These are phyloP conservation scores for human (Homo sapiens) DNA, from an alignment of 2,113 vertebrate genomes.

Conservation along the genomic window DNA sequence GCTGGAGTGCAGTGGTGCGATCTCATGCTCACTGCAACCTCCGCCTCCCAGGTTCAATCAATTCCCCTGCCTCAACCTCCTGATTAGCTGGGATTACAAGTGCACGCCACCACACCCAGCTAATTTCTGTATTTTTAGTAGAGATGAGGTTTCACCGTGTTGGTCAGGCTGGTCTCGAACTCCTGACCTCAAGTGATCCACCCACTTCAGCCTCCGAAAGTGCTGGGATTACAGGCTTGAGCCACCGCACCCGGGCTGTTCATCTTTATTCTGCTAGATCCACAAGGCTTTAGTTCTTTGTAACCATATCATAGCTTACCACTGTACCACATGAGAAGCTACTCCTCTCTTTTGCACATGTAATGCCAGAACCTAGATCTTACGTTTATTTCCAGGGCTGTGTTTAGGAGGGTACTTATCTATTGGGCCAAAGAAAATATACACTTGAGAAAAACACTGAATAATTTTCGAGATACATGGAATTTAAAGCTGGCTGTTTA, in stretches of 20 bases:
- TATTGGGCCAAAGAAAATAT: constrained; percentile 37
- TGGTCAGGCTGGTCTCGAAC: no score
- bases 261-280: background rate
- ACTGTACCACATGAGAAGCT: background rate
- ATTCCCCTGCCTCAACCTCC: no score
- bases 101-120: no score
- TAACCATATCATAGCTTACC: background rate
- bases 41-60: no score
- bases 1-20: no score
- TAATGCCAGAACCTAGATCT: background rate
- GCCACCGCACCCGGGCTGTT: background rate
- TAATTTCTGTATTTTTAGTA: no score
- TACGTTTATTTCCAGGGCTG: constrained; percentile 9
- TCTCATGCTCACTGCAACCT: no score
- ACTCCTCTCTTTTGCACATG: background rate
- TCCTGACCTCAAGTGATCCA: no score
- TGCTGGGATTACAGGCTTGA: no score
- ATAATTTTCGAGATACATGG: constrained; percentile 19
- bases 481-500: constrained; percentile 32
- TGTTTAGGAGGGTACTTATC: constrained; percentile 38
- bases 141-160: no score
- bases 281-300: background rate
- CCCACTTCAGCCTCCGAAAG: no score
- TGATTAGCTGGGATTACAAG: no score
- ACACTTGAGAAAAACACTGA: constrained; percentile 40